Evolutionary conservation across 1,140 invertebrate genomes (phyloP).

Genomic region (Drosophila prosaltans): DNA sequence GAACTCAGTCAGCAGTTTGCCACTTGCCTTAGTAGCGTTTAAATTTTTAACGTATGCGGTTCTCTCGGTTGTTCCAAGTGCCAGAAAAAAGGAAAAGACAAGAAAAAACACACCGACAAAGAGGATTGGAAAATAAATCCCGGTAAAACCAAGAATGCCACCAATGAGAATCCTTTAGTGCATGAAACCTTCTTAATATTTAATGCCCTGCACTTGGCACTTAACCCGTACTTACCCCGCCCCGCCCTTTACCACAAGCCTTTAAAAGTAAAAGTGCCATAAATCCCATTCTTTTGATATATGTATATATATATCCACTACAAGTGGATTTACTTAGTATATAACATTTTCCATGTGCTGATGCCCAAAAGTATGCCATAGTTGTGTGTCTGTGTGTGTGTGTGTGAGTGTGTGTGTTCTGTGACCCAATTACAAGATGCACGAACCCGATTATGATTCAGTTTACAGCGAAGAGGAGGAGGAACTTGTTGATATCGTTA

Average conservation of each 20-base stretch:
- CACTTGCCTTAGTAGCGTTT: conserved; percentile 58
- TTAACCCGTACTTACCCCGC: background rate
- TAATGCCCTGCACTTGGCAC: conserved; percentile 11
- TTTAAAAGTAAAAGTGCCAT: conserved; percentile 10
- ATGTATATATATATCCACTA: background rate
- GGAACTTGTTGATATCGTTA: conserved; percentile 50
- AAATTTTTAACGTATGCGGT: conserved; percentile 55
- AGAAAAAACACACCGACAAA: background rate
- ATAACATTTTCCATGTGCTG: background rate
- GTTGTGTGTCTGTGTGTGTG: background rate
- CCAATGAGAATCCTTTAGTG: conserved; percentile 1
- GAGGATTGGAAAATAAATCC: background rate
- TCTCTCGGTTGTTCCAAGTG: conserved; percentile 20
- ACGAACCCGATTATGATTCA: conserved; percentile 70
- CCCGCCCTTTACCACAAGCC: background rate
- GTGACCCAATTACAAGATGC: conserved; percentile 36
- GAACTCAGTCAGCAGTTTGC: conserved; percentile 19
- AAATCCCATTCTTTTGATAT: background rate
- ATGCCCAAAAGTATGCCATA: conserved; percentile 62
- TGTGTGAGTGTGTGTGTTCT: too few relatives aligned
- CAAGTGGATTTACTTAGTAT: conserved; percentile 9
- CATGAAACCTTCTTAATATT: background rate
- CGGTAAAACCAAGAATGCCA: background rate
- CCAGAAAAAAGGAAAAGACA: background rate
- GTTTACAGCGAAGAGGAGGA: conserved; percentile 58